These are phyloP conservation scores for Enteromius trimaculatus DNA, from an alignment of 2,797 vertebrate genomes.

Conservation along the genomic window DNA sequence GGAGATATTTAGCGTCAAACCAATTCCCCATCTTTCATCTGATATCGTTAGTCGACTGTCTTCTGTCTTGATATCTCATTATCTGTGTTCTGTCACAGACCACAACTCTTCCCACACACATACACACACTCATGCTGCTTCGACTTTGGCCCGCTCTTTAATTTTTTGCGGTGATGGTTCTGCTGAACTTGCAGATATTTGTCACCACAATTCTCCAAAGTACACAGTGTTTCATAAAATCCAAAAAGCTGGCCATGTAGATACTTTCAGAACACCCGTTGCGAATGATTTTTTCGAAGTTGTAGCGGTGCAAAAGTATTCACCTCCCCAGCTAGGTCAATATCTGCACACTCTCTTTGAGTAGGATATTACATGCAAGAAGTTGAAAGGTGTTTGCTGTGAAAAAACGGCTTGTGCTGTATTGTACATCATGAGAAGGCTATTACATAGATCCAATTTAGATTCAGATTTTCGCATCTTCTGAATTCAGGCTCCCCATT, in stretches of 20 bases:
- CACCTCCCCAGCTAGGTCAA: slow-evolving; percentile 1
- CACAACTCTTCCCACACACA: slow-evolving; percentile 24
- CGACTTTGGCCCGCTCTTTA: slow-evolving; percentile 35
- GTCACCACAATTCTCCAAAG: slow-evolving; percentile 36
- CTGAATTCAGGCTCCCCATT: background rate
- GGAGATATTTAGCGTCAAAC: background rate
- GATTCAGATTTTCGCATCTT: background rate
- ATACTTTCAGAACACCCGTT: background rate
- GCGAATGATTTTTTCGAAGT: slow-evolving; percentile 7
- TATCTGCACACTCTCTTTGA: background rate
- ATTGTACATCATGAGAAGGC: background rate
- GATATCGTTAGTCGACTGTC: background rate
- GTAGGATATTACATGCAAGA: background rate
- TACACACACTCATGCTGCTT: slow-evolving; percentile 36
- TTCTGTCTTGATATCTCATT: slow-evolving; percentile 32
- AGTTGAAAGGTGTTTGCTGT: background rate
- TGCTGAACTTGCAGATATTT: slow-evolving; percentile 54
- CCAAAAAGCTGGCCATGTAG: slow-evolving; percentile 17
- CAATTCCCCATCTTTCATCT: slow-evolving; percentile 27
- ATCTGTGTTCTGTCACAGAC: slow-evolving; percentile 39
- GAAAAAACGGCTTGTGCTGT: background rate
- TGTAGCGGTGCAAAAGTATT: background rate
- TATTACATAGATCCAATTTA: background rate
- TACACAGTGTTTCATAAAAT: slow-evolving; percentile 47
- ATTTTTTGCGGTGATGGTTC: slow-evolving; percentile 28